Conservation (phyloP, 2,113 vertebrate genomes). For the Chaetodon auriga region DNA sequence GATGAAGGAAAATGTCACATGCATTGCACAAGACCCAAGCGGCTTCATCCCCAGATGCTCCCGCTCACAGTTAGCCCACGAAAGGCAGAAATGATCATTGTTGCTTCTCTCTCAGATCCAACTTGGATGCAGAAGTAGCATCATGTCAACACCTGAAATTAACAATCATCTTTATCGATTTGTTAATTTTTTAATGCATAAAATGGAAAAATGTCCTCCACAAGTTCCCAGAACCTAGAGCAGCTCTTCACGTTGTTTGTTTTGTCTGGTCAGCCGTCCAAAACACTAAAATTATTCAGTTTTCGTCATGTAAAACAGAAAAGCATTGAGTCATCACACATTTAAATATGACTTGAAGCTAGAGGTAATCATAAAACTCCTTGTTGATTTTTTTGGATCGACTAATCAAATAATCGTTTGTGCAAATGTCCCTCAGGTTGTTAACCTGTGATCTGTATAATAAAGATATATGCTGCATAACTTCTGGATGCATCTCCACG, state of each 20-base stretch:
- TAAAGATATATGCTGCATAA: too few species aligned
- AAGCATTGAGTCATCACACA: background rate
- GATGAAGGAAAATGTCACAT: slow-evolving; percentile 54
- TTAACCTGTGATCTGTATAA: background rate
- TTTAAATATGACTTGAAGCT: background rate
- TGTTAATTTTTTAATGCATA: background rate
- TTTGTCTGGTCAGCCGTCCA: background rate
- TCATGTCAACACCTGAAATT: background rate
- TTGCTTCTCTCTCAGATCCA: background rate
- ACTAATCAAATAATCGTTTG: background rate
- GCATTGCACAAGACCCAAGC: slow-evolving; percentile 3
- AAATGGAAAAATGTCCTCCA: background rate
- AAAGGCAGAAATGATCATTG: background rate
- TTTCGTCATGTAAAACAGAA: background rate
- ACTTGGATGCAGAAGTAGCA: background rate
- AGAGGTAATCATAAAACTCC: background rate
- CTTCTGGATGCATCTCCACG: background rate
- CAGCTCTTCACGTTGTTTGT: background rate
- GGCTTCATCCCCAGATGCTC: background rate
- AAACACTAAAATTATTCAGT: background rate
- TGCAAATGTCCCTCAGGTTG: background rate
- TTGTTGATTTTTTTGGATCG: background rate
- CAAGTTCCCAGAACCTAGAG: background rate
- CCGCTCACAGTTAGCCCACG: background rate
- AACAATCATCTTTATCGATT: too few species aligned